phyloP scores from a whole-genome alignment of 2,888 invertebrate species.

The Calephelis perditalis region DNA sequence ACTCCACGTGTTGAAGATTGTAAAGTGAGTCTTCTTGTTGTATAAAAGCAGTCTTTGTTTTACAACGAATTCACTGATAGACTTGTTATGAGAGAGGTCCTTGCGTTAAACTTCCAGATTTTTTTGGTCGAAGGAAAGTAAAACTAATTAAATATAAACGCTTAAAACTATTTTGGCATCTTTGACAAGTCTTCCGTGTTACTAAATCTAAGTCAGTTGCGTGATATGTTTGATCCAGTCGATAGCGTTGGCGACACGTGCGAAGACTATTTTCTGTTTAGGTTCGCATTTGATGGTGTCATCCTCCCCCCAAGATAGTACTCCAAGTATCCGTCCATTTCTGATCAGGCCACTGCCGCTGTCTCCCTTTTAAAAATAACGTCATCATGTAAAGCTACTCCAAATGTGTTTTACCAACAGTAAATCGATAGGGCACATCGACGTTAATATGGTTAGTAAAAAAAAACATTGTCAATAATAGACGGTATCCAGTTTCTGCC shows the following conservation, averaged over 20 bases:
- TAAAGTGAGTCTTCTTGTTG: too few relatives aligned
- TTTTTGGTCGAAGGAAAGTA: background rate
- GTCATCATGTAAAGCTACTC: too few relatives aligned
- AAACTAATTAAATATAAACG: background rate
- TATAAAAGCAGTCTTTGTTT: too few relatives aligned
- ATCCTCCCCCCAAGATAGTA: slow-evolving; percentile 62
- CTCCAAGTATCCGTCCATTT: slow-evolving; percentile 45
- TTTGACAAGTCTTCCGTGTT: background rate
- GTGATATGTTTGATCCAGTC: slow-evolving; percentile 54
- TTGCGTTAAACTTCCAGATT: too few relatives aligned
- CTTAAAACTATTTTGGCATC: background rate
- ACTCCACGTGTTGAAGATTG: too few relatives aligned
- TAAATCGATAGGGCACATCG: too few relatives aligned
- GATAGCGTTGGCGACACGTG: slow-evolving; percentile 47
- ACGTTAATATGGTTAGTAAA: too few relatives aligned
- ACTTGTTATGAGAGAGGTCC: too few relatives aligned
- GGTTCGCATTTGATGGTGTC: slow-evolving; percentile 49
- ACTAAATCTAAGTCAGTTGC: slow-evolving; percentile 8
- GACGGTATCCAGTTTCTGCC: too few relatives aligned
- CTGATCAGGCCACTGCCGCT: slow-evolving; percentile 56
- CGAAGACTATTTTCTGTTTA: slow-evolving; percentile 53
- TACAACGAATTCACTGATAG: too few relatives aligned
- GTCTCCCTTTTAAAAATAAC: slow-evolving; percentile 32
- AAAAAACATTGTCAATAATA: too few relatives aligned
- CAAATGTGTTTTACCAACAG: too few relatives aligned